A percentile compares a stretch with the other conserved stretches of the same genome.
Conservation (phyloP, 1,140 invertebrate species). For the Pseudobourletiella spinata region DNA sequence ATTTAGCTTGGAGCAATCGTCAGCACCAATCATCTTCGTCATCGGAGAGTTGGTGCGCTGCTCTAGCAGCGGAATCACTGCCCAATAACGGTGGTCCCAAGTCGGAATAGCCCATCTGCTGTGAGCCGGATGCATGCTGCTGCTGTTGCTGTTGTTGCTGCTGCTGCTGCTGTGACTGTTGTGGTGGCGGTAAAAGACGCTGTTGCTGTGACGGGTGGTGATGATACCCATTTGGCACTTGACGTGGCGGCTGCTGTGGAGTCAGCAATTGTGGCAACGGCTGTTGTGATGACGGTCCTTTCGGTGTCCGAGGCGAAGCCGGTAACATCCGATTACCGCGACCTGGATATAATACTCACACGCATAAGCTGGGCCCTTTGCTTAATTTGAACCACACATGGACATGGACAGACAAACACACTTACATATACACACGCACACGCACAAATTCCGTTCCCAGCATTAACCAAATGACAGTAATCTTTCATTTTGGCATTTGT, state of each 20-base stretch:
- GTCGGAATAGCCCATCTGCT: slow-evolving; percentile 12
- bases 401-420: too few species aligned
- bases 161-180: slow-evolving; percentile 1
- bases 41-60: slow-evolving; percentile 23
- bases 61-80: not conserved
- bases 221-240: not conserved
- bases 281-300: not conserved
- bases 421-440: too few species aligned
- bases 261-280: not conserved
- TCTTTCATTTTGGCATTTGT: too few species aligned
- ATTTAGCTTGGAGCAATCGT: slow-evolving; percentile 27
- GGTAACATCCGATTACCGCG: slow-evolving; percentile 32
- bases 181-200: not conserved
- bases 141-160: slow-evolving; percentile 14
- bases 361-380: too few species aligned
- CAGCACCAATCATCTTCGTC: slow-evolving; percentile 36
- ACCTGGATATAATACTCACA: slow-evolving; percentile 19
- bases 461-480: too few species aligned
- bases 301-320: slow-evolving; percentile 14
- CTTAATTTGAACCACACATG: too few species aligned
- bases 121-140: slow-evolving; percentile 1
- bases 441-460: too few species aligned
- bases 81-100: slow-evolving; percentile 25
- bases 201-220: not conserved
- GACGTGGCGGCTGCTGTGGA: not conserved